phyloP scores from a whole-genome alignment of 2,797 vertebrate genomes.

The Picus viridis region DNA sequence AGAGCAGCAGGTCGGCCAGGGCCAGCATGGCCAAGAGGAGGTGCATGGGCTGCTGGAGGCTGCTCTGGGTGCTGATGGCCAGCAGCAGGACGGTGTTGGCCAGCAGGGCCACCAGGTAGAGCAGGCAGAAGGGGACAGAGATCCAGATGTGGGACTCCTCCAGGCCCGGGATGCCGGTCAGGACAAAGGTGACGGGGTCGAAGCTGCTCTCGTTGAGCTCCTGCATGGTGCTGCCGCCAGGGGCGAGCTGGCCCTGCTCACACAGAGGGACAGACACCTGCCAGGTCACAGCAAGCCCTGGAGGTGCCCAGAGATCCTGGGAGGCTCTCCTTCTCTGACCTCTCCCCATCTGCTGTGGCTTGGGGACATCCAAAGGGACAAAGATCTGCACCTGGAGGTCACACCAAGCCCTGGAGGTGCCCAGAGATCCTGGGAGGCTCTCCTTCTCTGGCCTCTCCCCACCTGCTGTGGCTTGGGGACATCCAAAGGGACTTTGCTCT shows the following conservation, averaged over 20 bases:
- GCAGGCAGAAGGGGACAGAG: constrained; percentile 73
- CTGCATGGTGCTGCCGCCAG: not conserved
- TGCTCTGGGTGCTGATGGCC: constrained; percentile 15
- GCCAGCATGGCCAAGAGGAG: constrained; percentile 85
- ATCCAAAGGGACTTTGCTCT: too few relatives aligned
- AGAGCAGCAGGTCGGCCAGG: constrained; percentile 81
- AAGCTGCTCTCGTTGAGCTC: constrained; percentile 59
- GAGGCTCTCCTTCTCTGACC: too few relatives aligned
- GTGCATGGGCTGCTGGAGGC: constrained; percentile 85
- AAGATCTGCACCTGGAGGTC: too few relatives aligned
- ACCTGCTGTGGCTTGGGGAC: too few relatives aligned
- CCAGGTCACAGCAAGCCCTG: too few relatives aligned
- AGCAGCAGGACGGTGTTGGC: constrained; percentile 60
- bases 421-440: too few relatives aligned
- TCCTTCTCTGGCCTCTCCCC: too few relatives aligned
- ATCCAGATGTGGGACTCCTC: constrained; percentile 75
- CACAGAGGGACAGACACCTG: not conserved
- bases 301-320: too few relatives aligned
- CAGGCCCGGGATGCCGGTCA: constrained; percentile 75
- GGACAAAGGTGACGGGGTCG: constrained; percentile 65
- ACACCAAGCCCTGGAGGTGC: too few relatives aligned
- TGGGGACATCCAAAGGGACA: too few relatives aligned
- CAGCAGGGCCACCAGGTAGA: constrained; percentile 49
- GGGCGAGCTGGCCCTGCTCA: not conserved
- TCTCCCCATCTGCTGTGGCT: too few relatives aligned